These are phyloP conservation scores for Thymelicus lineola DNA, from an alignment of 2,888 invertebrate genomes.

Conservation along the genomic window DNA sequence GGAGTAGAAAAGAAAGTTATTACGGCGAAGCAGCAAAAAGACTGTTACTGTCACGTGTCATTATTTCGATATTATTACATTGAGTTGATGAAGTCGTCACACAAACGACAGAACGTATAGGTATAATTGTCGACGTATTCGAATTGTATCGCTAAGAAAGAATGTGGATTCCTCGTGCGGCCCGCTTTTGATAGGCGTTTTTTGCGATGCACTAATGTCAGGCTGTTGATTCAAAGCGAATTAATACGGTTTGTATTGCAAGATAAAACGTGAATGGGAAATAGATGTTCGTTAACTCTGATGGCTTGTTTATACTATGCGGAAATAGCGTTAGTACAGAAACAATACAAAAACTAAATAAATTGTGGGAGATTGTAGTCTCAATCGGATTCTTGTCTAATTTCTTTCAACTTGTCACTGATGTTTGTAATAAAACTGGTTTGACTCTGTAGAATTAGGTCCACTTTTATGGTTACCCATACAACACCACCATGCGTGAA, in stretches of 20 bases:
- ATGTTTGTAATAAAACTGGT: no score
- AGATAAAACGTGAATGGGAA: neutral
- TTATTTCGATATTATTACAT: constrained; percentile 37
- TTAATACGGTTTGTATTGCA: constrained; percentile 17
- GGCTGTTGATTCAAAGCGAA: constrained; percentile 10
- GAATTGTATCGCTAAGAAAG: constrained; percentile 28
- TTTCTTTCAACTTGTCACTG: no score
- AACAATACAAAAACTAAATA: no score
- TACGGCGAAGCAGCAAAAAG: constrained; percentile 54
- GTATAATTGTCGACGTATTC: constrained; percentile 34
- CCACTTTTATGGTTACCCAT: no score
- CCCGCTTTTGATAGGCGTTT: constrained; percentile 30
- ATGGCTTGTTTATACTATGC: neutral
- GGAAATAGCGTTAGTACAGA: neutral
- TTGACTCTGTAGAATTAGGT: no score
- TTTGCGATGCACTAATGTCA: constrained; percentile 39
- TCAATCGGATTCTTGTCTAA: no score
- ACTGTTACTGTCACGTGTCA: constrained; percentile 53
- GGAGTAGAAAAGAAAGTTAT: constrained; percentile 56
- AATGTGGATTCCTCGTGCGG: constrained; percentile 22
- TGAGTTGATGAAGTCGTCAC: constrained; percentile 35
- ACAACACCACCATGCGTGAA: no score
- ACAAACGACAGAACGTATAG: constrained; percentile 27
- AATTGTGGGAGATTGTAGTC: no score
- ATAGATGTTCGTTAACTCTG: neutral